Conservation (phyloP, 2,888 invertebrate genomes). For the Drosophila atroscutellata region DNA sequence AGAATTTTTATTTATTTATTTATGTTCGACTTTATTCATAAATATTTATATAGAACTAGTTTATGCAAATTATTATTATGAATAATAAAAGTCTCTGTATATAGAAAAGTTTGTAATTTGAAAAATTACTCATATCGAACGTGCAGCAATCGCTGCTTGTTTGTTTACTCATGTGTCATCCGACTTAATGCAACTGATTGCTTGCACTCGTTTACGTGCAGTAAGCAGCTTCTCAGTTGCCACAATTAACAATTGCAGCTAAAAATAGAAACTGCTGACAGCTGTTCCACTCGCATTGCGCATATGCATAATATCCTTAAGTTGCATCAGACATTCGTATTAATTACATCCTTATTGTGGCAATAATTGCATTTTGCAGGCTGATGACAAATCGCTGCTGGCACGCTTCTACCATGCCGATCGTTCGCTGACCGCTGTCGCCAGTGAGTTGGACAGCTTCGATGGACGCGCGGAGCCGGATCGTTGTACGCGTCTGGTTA, state of each 20-base stretch:
- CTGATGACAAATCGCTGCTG: constrained; percentile 95
- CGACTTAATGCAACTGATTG: constrained; percentile 3
- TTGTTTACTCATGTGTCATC: constrained; percentile 22
- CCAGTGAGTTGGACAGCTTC: constrained; percentile 98
- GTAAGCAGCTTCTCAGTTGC: constrained; percentile 3
- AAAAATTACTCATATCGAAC: constrained; percentile 1
- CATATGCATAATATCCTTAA: background rate
- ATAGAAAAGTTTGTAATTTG: background rate
- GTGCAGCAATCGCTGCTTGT: constrained; percentile 7
- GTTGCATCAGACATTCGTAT: background rate
- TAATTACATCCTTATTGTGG: constrained; percentile 3
- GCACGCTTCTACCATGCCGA: constrained; percentile 99
- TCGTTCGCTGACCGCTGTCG: constrained; percentile 97
- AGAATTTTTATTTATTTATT: background rate
- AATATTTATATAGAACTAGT: background rate
- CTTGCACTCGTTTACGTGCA: constrained; percentile 29
- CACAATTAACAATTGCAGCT: background rate
- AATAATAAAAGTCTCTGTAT: too few species aligned
- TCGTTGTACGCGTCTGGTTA: constrained; percentile 97
- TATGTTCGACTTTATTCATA: background rate
- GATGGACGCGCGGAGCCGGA: constrained; percentile 99
- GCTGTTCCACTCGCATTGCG: background rate
- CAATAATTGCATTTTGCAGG: constrained; percentile 86
- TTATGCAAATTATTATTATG: too few species aligned
- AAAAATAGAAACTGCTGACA: background rate